Base-by-base conservation (phyloP, 1,140 invertebrate genomes). In the Anoplolepis gracilipes region DNA sequence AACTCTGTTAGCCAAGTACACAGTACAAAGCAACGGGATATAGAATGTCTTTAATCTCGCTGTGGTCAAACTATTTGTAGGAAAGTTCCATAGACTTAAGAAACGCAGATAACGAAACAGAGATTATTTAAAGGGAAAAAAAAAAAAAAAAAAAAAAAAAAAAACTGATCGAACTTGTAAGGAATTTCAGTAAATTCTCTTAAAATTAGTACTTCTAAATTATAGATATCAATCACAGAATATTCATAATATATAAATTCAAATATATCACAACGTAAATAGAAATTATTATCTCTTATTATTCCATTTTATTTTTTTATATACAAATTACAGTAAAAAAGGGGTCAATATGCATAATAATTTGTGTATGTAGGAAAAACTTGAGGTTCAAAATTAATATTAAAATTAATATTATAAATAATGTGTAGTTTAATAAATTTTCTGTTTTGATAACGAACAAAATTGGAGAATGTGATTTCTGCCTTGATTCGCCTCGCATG, bases 1-100 rank as follows among this genome's bases (percentile, higher is more conserved):
- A 49, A 53, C 42, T 49, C 75, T 55, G 77, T 69, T 79, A 79
- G 33, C 36, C 75, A 77, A 77, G 59, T 64, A 77, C 57, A 25
- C 46, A 77, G 59, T 64, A 77, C 39, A 25, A 42, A 10, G 28
- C 62, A 53, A 13, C 8, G 22, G 42, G 19, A 55, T 55, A 39
- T 22, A 69, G 46, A 79, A 39, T 79, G 36, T 57, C 77, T 79
- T 79, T 69, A 79, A 79, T 39, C 64, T 55, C 19, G 4, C 46
- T 16, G n/a, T 69, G 49, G 22, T 57, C 77, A 70, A 79, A 79
- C 39, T 70, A 79, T 69, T 69, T 36, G 30, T 36, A 69, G 22
- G 10, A 69, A 55, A 57, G 22, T 57, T 55, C 53, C 19, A 36
- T 42, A 55, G 10, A 79, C 11, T n/a, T 55, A 33, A 30, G 30